Conservation (phyloP, 1,140 invertebrate genomes). For the Mya arenaria region DNA sequence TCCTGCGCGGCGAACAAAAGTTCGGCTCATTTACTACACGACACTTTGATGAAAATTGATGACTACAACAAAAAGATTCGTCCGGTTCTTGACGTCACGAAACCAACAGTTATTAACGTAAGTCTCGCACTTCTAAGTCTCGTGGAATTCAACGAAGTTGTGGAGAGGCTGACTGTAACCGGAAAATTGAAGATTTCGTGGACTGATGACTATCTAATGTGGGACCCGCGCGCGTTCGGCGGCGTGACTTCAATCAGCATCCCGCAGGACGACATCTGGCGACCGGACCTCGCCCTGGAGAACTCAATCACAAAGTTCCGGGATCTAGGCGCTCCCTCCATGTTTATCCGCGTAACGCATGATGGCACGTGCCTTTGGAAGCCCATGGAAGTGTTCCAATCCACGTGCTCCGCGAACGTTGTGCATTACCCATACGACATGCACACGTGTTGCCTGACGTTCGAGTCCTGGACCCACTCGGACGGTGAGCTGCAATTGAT, state of each 20-base stretch:
- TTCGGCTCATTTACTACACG: no score
- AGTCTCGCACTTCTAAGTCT: slow-evolving; percentile 34
- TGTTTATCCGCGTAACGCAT: slow-evolving; percentile 15
- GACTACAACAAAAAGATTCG: slow-evolving; percentile 35
- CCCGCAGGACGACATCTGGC: slow-evolving; percentile 48
- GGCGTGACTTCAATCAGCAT: slow-evolving; percentile 5
- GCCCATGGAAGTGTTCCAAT: slow-evolving; percentile 47
- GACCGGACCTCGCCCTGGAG: slow-evolving; percentile 47
- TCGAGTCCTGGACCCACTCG: slow-evolving; percentile 46
- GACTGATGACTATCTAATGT: slow-evolving; percentile 50
- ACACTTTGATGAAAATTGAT: no score
- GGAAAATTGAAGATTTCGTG: slow-evolving; percentile 37
- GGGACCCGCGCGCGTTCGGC: slow-evolving; percentile 22
- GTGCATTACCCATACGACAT: slow-evolving; percentile 54
- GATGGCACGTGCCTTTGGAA: slow-evolving; percentile 41
- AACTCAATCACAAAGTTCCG: slow-evolving; percentile 30
- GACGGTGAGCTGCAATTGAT: not conserved
- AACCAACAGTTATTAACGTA: not conserved
- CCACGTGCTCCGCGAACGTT: slow-evolving; percentile 45
- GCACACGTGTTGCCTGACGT: slow-evolving; percentile 54
- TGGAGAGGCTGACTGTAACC: slow-evolving; percentile 30
- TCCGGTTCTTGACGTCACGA: slow-evolving; percentile 5
- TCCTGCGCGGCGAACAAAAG: no score
- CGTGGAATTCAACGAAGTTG: slow-evolving; percentile 28
- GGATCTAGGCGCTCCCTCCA: slow-evolving; percentile 28